Base-by-base conservation (phyloP, 2,113 vertebrate species). In the Crotophaga sulcirostris region DNA sequence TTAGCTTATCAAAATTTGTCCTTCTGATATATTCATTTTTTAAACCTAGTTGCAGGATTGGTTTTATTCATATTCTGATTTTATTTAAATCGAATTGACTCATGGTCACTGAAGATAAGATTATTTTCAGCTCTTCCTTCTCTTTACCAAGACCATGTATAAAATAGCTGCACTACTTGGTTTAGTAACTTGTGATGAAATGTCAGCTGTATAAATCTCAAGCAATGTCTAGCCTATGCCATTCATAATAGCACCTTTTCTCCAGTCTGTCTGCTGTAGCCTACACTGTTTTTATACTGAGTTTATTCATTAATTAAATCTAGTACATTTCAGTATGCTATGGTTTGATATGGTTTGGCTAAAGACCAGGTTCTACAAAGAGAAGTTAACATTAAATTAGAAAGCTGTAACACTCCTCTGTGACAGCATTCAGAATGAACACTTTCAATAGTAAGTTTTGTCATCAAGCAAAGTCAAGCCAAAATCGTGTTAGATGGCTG, bases 121-220 rank as follows among this genome's bases (percentile, higher is more conserved):
- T 73, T 88, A 66, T 87, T 95, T 95, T 93, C 72, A 92, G 31
- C 21, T 95, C 67, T 86, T 74, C 54, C 28, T 92, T 60, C 34
- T 81, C 70, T 74, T 96, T 84, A 68, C 44, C 52, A 75, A 68
- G 89, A n/a, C 19, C 3, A 1, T 19, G 10, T 83, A 54, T 90
- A 88, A 89, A 93, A 89, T 89, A 93, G 19, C 73, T 84, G 67
- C 0, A 0, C 44, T 78, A 5, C 66, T 84, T 84, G 33, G 25
- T 54, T 89, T 28, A 31, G 42, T 56, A 81, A 67, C 29, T 84
- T 74, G 33, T 63, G 52, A 31, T 87, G 56, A 83, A 87, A 56
- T 1, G 4, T 55, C 84, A 82, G 26, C 55, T 67, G 42, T 47
- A 36, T 16, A 36, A 78, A 72, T 63, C 84, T 78, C 68, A 55